Evolutionary conservation across 2,888 invertebrate genomes (phyloP).

Genomic region (Vanessa cardui): DNA sequence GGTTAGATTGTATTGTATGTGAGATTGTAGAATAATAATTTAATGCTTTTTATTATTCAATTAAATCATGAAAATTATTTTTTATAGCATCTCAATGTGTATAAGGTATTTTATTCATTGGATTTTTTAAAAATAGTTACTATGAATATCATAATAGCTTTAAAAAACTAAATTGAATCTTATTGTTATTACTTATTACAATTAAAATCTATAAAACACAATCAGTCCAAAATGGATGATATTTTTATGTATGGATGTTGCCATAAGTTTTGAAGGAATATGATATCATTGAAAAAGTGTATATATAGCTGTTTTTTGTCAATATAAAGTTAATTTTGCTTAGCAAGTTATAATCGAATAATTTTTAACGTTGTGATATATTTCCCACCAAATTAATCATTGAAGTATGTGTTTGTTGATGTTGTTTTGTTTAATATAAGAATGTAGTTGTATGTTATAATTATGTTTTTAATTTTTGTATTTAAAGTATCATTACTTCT

Average conservation of each 20-base stretch:
- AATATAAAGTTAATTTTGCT: too few species aligned
- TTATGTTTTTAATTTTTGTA: neutral
- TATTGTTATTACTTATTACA: too few species aligned
- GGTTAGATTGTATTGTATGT: neutral
- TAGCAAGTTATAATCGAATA: neutral
- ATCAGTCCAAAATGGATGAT: too few species aligned
- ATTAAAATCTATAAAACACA: too few species aligned
- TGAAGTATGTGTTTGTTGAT: neutral
- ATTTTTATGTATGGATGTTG: too few species aligned
- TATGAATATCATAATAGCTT: constrained; percentile 1
- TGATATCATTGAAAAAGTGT: neutral
- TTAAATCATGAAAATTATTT: too few species aligned
- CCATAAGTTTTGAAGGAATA: too few species aligned
- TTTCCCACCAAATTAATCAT: constrained; percentile 1
- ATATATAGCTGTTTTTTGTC: neutral
- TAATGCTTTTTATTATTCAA: too few species aligned
- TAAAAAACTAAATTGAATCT: neutral
- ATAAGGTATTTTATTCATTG: neutral
- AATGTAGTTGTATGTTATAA: neutral
- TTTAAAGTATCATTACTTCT: neutral
- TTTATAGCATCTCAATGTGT: too few species aligned
- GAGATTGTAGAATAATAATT: too few species aligned
- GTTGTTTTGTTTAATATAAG: neutral
- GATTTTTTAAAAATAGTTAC: neutral
- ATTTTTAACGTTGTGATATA: constrained; percentile 3